A percentile compares a stretch with the other conserved stretches of the same genome.
These are phyloP conservation scores for Cuniculus paca DNA, from an alignment of 2,797 vertebrate genomes.

Conservation along the genomic window DNA sequence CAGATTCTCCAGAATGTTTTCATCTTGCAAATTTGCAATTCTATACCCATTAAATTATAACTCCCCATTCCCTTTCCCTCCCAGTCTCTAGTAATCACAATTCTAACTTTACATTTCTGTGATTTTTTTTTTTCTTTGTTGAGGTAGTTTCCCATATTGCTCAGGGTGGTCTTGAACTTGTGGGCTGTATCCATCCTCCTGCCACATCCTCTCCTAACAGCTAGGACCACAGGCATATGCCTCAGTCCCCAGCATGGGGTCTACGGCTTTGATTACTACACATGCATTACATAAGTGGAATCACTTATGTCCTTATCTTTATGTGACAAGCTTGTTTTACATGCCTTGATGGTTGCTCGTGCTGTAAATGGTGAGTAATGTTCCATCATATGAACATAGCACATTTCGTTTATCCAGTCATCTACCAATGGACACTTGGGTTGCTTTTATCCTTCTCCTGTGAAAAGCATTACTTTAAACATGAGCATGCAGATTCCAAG, in stretches of 20 bases:
- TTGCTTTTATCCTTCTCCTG: background rate
- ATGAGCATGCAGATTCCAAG: background rate
- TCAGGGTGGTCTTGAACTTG: background rate
- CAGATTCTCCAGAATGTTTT: constrained; percentile 29
- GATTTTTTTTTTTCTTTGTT: background rate
- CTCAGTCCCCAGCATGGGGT: background rate
- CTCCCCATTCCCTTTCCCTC: background rate
- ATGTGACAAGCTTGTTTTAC: constrained; percentile 41
- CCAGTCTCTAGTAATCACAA: background rate
- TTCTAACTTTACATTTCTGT: constrained; percentile 56
- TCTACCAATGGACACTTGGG: background rate
- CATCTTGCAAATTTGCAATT: constrained; percentile 38
- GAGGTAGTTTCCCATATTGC: background rate
- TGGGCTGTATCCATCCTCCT: background rate
- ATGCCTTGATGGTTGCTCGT: background rate
- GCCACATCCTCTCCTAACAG: background rate
- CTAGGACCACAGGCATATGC: background rate
- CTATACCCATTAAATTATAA: background rate
- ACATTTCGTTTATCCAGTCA: constrained; percentile 21
- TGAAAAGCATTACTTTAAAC: background rate
- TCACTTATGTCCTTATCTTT: constrained; percentile 20
- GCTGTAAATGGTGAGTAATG: background rate
- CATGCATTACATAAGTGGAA: constrained; percentile 5
- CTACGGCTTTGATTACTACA: constrained; percentile 26
- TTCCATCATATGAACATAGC: background rate